Conservation (phyloP, 2,797 vertebrate species). For the Naso thynnoides region DNA sequence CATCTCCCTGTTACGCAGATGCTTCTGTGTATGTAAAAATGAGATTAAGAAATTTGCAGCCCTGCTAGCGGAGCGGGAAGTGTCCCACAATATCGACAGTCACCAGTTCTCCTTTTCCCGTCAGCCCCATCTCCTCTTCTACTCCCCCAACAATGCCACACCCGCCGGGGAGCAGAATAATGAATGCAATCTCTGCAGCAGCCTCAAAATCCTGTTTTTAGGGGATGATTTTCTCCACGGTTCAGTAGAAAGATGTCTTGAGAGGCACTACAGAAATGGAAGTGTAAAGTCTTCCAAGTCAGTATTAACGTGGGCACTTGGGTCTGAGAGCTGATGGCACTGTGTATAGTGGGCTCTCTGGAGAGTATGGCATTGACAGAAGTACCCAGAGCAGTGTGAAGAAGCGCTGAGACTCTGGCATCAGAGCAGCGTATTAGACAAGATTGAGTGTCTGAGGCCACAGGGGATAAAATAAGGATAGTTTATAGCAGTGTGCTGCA, state of each 20-base stretch:
- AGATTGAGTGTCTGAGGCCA: slow-evolving; percentile 37
- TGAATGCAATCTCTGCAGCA: slow-evolving; percentile 53
- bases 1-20: neutral
- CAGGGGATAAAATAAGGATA: slow-evolving; percentile 25
- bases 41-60: slow-evolving; percentile 25
- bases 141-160: slow-evolving; percentile 39
- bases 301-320: slow-evolving; percentile 60
- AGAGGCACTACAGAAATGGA: slow-evolving; percentile 47
- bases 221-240: slow-evolving; percentile 68
- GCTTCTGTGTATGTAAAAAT: neutral
- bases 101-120: slow-evolving; percentile 19
- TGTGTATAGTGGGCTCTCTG: slow-evolving; percentile 32
- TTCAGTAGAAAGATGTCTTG: slow-evolving; percentile 64
- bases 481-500: slow-evolving; percentile 26
- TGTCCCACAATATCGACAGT: slow-evolving; percentile 31
- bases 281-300: slow-evolving; percentile 61
- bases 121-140: slow-evolving; percentile 20
- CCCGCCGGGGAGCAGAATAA: slow-evolving; percentile 31
- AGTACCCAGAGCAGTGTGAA: slow-evolving; percentile 31
- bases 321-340: slow-evolving; percentile 47
- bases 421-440: slow-evolving; percentile 34
- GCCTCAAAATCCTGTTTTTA: slow-evolving; percentile 70
- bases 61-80: neutral
- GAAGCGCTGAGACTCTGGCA: slow-evolving; percentile 36
- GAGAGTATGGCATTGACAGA: slow-evolving; percentile 59